phyloP scores from a whole-genome alignment of 2,797 vertebrate species.

The Apogon hyalosoma region DNA sequence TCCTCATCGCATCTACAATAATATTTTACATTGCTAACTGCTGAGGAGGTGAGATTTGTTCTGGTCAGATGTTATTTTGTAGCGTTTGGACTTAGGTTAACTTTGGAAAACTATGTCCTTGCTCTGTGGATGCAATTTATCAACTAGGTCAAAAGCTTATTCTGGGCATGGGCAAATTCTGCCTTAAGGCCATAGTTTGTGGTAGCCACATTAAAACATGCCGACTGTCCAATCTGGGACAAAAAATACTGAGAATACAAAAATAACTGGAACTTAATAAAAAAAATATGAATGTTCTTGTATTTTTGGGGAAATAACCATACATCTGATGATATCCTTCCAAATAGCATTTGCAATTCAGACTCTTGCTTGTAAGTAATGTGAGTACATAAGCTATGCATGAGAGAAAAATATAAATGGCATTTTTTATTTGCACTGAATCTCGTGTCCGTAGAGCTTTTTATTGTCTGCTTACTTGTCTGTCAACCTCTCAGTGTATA shows the following conservation, averaged over 20 bases:
- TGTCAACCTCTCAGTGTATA: neutral
- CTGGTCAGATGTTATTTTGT: slow-evolving; percentile 1
- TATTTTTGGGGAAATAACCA: too few relatives aligned
- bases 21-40: neutral
- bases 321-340: neutral
- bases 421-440: neutral
- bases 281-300: too few relatives aligned
- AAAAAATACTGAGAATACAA: neutral
- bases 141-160: slow-evolving; percentile 1
- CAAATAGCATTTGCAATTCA: slow-evolving; percentile 4
- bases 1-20: neutral
- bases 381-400: neutral
- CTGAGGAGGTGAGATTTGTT: neutral
- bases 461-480: slow-evolving; percentile 1
- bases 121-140: neutral
- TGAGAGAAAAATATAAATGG: neutral
- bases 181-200: neutral
- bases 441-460: neutral
- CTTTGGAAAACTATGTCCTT: neutral
- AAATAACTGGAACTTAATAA: neutral
- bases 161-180: neutral
- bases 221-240: neutral
- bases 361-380: neutral
- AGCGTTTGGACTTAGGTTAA: slow-evolving; percentile 1
- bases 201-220: neutral